Evolutionary conservation across 2,113 vertebrate genomes (phyloP).

Genomic region (Dromiciops gliroides): DNA sequence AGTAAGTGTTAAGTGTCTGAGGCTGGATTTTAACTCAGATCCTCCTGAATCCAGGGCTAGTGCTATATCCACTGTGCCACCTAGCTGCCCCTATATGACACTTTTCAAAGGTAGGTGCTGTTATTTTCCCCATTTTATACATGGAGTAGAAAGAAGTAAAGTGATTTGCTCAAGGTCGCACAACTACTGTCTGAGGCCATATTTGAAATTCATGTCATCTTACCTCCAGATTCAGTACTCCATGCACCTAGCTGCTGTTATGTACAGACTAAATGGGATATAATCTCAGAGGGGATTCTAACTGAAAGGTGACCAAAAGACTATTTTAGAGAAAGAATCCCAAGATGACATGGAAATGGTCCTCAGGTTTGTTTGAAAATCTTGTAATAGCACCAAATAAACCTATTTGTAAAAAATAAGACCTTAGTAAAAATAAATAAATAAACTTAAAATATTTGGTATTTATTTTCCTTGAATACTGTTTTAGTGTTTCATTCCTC

Average conservation of each 20-base stretch:
- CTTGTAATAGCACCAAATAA: not conserved
- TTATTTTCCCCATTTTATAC: not conserved
- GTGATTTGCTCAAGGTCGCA: not conserved
- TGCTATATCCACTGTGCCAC: no score
- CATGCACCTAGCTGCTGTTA: not conserved
- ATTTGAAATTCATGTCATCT: not conserved
- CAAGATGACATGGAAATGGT: not conserved
- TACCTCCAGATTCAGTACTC: not conserved
- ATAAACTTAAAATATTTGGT: slow-evolving; percentile 7
- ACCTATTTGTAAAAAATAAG: not conserved
- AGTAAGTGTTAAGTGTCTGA: no score
- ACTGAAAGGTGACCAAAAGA: not conserved
- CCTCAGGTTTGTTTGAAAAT: not conserved
- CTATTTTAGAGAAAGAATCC: not conserved
- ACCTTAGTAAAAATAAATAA: slow-evolving; percentile 35
- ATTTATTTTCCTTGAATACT: not conserved
- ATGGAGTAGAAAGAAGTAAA: not conserved
- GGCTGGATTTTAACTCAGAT: no score
- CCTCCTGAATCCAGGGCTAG: no score
- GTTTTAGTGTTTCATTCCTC: not conserved
- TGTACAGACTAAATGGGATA: not conserved
- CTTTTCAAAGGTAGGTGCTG: no score
- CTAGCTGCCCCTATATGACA: no score
- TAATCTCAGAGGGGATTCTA: not conserved
- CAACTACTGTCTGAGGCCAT: not conserved